Conservation (phyloP, 2,888 invertebrate genomes). For the Campoplex nolae region DNA sequence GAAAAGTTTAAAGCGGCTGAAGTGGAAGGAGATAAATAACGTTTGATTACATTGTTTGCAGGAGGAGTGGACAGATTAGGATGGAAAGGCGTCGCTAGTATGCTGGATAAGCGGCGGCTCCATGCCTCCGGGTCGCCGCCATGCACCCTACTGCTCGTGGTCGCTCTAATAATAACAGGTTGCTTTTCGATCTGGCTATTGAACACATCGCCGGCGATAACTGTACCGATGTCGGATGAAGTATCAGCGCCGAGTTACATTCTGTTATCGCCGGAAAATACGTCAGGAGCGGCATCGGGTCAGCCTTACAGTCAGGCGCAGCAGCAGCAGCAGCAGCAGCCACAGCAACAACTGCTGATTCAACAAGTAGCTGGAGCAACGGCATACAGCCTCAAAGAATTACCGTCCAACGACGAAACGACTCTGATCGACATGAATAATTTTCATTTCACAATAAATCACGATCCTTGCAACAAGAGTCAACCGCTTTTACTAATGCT, state of each 20-base stretch:
- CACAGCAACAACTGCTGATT: conserved; percentile 17
- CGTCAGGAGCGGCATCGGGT: conserved; percentile 70
- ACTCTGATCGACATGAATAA: conserved; percentile 85
- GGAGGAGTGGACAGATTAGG: conserved; percentile 69
- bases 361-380: conserved; percentile 45
- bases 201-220: conserved; percentile 73
- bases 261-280: conserved; percentile 75
- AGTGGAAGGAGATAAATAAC: neutral
- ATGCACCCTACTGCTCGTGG: conserved; percentile 77
- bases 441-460: conserved; percentile 88
- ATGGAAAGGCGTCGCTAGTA: conserved; percentile 75
- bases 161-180: conserved; percentile 77
- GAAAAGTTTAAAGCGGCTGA: neutral
- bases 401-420: conserved; percentile 79
- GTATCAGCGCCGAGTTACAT: conserved; percentile 73
- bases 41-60: conserved; percentile 13
- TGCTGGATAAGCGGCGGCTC: conserved; percentile 81
- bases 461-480: conserved; percentile 86
- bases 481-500: conserved; percentile 84
- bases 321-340: conserved; percentile 47
- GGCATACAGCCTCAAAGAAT: conserved; percentile 76
- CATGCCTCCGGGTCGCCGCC: conserved; percentile 79
- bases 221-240: conserved; percentile 68
- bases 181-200: conserved; percentile 80
- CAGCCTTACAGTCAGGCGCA: conserved; percentile 44